phyloP scores from a whole-genome alignment of 2,888 invertebrate genomes.

The Crossocerus cetratus region DNA sequence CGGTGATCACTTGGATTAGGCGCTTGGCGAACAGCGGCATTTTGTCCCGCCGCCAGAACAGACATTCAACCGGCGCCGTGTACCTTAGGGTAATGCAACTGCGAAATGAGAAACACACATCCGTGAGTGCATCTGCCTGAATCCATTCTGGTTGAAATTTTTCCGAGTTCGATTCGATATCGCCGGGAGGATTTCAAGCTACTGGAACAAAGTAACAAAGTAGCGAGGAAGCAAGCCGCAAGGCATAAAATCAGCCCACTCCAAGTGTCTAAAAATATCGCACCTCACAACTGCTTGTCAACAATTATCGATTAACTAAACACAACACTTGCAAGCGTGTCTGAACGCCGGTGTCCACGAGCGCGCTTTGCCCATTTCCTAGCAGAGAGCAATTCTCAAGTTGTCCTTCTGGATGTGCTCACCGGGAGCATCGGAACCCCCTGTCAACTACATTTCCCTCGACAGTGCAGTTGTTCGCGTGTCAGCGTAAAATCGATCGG shows the following conservation, averaged over 20 bases:
- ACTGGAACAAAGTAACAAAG: too few relatives aligned
- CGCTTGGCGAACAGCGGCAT: constrained; percentile 82
- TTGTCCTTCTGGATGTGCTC: too few relatives aligned
- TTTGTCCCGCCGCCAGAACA: constrained; percentile 82
- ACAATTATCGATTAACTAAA: constrained; percentile 1
- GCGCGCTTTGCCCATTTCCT: too few relatives aligned
- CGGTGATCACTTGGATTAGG: constrained; percentile 82
- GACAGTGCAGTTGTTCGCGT: too few relatives aligned
- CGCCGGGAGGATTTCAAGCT: too few relatives aligned
- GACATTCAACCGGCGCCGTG: constrained; percentile 83
- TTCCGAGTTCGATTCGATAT: too few relatives aligned
- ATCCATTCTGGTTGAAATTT: background rate
- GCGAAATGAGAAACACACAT: constrained; percentile 30
- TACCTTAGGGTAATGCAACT: constrained; percentile 86
- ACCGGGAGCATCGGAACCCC: too few relatives aligned
- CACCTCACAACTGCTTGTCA: background rate
- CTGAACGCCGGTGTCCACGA: background rate
- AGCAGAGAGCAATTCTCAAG: too few relatives aligned
- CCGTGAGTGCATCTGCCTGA: background rate
- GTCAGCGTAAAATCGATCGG: too few relatives aligned
- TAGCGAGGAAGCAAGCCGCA: too few relatives aligned
- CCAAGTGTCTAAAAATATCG: constrained; percentile 1
- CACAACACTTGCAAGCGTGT: background rate
- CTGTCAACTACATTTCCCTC: too few relatives aligned
- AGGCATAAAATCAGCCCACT: background rate